phyloP scores from a whole-genome alignment of 2,113 vertebrate species.

The Uropsilus gracilis region DNA sequence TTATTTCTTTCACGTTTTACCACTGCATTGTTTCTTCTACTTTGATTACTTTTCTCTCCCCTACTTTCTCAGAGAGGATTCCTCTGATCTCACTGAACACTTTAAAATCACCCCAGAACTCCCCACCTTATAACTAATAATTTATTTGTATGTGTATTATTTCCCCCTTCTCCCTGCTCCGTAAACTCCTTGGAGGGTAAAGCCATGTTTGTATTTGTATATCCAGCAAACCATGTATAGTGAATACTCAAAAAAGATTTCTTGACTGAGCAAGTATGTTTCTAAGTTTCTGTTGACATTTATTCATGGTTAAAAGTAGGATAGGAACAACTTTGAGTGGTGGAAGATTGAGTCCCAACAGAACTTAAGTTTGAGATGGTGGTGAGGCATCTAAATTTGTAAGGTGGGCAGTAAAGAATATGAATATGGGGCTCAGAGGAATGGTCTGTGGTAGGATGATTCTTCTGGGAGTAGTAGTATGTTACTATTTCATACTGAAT shows the following conservation, averaged over 20 bases:
- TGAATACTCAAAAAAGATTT: background rate
- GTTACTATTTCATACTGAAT: background rate
- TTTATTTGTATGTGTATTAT: background rate
- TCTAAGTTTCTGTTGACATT: background rate
- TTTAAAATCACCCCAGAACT: background rate
- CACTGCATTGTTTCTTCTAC: background rate
- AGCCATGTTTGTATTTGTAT: background rate
- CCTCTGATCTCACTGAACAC: background rate
- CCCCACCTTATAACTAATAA: background rate
- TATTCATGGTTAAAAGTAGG: background rate
- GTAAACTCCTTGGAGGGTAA: background rate
- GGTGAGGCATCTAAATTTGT: background rate
- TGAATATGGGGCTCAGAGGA: background rate
- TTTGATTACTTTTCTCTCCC: background rate
- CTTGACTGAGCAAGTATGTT: background rate
- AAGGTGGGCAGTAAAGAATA: rapidly evolving
- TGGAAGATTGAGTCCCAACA: background rate
- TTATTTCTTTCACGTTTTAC: background rate
- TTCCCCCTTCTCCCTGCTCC: background rate
- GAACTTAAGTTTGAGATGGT: background rate
- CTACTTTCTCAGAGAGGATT: background rate
- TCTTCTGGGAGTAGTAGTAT: too few species aligned
- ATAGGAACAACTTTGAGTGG: background rate
- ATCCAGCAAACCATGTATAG: background rate
- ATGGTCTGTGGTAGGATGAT: background rate